Conservation (phyloP, 1,140 invertebrate genomes). For the Heliconius nattereri region DNA sequence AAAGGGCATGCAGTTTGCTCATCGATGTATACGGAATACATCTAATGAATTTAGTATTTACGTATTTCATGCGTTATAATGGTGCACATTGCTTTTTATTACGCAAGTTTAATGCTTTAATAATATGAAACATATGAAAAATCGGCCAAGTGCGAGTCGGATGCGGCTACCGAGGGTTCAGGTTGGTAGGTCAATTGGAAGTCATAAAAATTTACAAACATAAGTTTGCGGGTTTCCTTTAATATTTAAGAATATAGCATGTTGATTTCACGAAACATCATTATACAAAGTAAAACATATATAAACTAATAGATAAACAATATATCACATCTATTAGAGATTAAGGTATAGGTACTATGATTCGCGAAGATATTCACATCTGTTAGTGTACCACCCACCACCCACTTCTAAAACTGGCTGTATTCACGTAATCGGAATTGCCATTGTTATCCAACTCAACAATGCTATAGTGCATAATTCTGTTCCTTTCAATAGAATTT, state of each 20-base stretch:
- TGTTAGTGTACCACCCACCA: conserved; percentile 19
- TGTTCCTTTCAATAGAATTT: conserved; percentile 4
- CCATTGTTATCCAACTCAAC: conserved; percentile 29
- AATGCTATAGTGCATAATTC: conserved; percentile 7
- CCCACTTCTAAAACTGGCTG: conserved; percentile 30
- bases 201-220: too few relatives aligned
- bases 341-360: not conserved
- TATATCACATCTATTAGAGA: not conserved
- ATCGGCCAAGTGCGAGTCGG: too few relatives aligned
- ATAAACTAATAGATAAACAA: too few relatives aligned
- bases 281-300: too few relatives aligned
- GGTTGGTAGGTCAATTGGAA: too few relatives aligned
- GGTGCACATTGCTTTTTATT: not conserved
- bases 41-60: not conserved
- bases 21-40: conserved; percentile 18
- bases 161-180: too few relatives aligned
- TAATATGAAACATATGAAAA: too few relatives aligned
- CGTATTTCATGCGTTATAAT: too few relatives aligned
- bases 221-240: too few relatives aligned
- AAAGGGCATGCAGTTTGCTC: conserved; percentile 15
- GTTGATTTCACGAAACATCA: too few relatives aligned
- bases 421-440: conserved; percentile 32
- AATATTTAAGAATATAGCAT: too few relatives aligned
- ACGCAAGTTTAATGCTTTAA: too few relatives aligned
- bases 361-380: not conserved